These are phyloP conservation scores for Macroglossus sobrinus DNA, from an alignment of 2,113 vertebrate genomes.

Conservation along the genomic window DNA sequence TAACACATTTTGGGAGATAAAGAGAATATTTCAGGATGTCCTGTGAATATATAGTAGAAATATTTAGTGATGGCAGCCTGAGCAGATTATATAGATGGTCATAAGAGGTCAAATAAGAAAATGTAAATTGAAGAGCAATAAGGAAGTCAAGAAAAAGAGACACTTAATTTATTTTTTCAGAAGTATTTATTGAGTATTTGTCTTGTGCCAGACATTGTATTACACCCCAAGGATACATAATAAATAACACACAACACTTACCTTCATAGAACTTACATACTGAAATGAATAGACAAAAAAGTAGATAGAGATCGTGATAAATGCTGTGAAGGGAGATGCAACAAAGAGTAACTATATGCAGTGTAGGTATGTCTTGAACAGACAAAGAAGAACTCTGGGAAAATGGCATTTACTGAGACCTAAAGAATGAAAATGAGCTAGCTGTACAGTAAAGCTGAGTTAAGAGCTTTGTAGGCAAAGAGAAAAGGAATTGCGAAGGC, in stretches of 20 bases:
- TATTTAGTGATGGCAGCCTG: neutral
- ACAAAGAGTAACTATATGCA: neutral
- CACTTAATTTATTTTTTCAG: neutral
- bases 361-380: neutral
- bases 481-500: neutral
- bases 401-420: neutral
- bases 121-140: neutral
- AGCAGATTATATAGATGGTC: neutral
- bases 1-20: neutral
- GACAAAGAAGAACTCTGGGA: neutral
- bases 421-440: neutral
- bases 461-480: neutral
- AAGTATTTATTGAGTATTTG: neutral
- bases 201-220: neutral
- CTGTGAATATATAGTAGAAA: neutral
- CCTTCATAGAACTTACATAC: neutral
- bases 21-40: neutral
- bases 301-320: neutral
- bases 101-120: neutral
- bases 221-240: neutral
- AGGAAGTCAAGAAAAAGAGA: neutral
- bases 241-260: neutral
- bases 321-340: neutral
- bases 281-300: neutral
- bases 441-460: neutral